Evolutionary conservation across 2,888 invertebrate species (phyloP).

Genomic region (Nemoura dubitans): DNA sequence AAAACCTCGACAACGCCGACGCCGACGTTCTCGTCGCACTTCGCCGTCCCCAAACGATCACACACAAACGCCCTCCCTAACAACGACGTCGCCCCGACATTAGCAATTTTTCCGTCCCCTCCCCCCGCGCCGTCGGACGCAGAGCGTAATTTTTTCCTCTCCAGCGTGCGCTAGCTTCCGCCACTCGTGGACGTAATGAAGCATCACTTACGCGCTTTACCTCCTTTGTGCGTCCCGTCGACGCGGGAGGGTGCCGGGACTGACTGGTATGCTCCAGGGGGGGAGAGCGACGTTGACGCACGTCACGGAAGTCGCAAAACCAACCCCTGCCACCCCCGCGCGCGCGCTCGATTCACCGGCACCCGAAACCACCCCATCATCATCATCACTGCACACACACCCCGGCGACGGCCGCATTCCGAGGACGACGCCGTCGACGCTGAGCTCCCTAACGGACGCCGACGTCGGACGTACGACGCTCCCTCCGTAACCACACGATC

Average conservation of each 20-base stretch:
- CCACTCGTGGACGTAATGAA: conserved; percentile 48
- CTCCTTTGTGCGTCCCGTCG: conserved; percentile 43
- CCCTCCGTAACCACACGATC: neutral
- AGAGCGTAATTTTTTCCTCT: conserved; percentile 42
- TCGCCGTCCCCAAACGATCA: neutral
- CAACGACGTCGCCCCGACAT: neutral
- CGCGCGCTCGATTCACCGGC: conserved; percentile 40
- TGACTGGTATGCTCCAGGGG: conserved; percentile 9
- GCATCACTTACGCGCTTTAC: conserved; percentile 49
- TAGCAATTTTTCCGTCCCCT: conserved; percentile 14
- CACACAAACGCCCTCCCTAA: neutral
- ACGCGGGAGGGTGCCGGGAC: conserved; percentile 9
- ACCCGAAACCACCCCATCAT: conserved; percentile 46
- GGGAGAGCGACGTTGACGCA: conserved; percentile 46
- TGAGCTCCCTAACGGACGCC: neutral
- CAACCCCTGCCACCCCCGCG: conserved; percentile 40
- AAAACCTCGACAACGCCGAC: too few species aligned
- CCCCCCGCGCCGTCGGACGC: conserved; percentile 20
- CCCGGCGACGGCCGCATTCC: conserved; percentile 34
- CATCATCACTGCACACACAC: conserved; percentile 24
- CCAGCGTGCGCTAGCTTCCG: too few species aligned
- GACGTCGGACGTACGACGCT: neutral
- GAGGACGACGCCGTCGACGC: neutral
- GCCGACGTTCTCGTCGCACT: too few species aligned
- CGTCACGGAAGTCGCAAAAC: conserved; percentile 45